Evolutionary conservation across 2,113 vertebrate genomes (phyloP).

Genomic region (Campylorhamphus procurvoides): DNA sequence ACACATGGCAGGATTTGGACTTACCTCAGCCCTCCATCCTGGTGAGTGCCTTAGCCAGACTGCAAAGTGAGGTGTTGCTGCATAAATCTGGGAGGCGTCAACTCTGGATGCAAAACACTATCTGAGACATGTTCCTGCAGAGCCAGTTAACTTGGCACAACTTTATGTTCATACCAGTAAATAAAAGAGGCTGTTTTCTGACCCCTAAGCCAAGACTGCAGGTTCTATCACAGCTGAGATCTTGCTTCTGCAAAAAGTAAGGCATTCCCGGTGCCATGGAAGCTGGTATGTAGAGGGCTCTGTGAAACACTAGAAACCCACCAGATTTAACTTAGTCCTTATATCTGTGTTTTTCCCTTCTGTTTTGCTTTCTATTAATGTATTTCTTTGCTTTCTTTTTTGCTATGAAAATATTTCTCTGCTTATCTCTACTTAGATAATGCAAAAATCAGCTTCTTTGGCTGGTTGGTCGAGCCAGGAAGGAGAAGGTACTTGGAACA

Average conservation of each 20-base stretch:
- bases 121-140: fast-evolving
- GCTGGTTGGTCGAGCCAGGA: not conserved
- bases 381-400: not conserved
- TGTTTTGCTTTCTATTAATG: not conserved
- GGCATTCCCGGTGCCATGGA: not conserved
- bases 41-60: not conserved
- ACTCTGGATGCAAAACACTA: not conserved
- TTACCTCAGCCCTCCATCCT: not conserved
- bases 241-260: not conserved
- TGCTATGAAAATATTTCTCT: not conserved
- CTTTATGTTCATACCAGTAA: fast-evolving
- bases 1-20: fast-evolving
- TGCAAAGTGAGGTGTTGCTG: not conserved
- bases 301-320: not conserved
- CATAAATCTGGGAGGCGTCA: fast-evolving
- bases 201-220: not conserved
- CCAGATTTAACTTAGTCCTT: not conserved
- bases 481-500: not conserved
- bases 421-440: not conserved
- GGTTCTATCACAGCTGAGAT: not conserved
- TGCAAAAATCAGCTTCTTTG: not conserved
- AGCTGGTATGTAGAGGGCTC: not conserved
- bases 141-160: not conserved
- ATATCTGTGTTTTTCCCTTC: not conserved
- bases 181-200: not conserved